Conservation (phyloP, 2,797 vertebrate genomes). For the Platyrinchus mystaceus region DNA sequence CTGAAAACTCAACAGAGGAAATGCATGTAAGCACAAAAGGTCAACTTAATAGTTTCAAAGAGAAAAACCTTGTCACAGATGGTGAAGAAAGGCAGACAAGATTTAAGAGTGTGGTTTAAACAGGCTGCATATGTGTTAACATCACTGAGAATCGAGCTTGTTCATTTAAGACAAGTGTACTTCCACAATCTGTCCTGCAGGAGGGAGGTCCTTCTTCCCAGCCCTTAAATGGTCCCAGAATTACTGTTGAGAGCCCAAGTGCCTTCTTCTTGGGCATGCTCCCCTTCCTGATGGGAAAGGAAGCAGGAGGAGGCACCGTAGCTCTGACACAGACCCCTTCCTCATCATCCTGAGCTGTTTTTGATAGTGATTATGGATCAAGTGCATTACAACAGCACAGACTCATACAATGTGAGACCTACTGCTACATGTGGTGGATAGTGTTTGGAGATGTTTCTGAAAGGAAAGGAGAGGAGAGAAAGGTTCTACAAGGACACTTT, state of each 20-base stretch:
- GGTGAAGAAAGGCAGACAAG: slow-evolving; percentile 18
- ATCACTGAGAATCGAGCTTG: not conserved
- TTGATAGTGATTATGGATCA: not conserved
- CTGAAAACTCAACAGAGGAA: slow-evolving; percentile 34
- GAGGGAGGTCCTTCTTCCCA: not conserved
- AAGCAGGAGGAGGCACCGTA: fast-evolving
- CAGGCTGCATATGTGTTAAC: slow-evolving; percentile 24
- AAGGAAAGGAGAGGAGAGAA: not conserved
- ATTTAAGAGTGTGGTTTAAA: slow-evolving; percentile 41
- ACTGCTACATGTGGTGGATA: fast-evolving
- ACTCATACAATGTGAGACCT: not conserved
- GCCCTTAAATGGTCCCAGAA: not conserved
- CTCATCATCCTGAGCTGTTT: not conserved
- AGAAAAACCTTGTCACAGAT: slow-evolving; percentile 38
- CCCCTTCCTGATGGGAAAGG: not conserved
- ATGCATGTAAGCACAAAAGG: slow-evolving; percentile 8
- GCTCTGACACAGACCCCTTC: not conserved
- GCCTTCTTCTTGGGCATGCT: not conserved
- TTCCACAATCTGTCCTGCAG: not conserved
- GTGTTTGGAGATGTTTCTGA: not conserved
- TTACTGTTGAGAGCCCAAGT: not conserved
- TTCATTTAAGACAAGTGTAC: not conserved
- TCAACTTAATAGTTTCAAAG: slow-evolving; percentile 33
- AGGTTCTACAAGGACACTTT: not conserved
- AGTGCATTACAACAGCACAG: not conserved